Base-by-base conservation (phyloP, 2,888 invertebrate genomes). In the Schrankia costaestrigalis region DNA sequence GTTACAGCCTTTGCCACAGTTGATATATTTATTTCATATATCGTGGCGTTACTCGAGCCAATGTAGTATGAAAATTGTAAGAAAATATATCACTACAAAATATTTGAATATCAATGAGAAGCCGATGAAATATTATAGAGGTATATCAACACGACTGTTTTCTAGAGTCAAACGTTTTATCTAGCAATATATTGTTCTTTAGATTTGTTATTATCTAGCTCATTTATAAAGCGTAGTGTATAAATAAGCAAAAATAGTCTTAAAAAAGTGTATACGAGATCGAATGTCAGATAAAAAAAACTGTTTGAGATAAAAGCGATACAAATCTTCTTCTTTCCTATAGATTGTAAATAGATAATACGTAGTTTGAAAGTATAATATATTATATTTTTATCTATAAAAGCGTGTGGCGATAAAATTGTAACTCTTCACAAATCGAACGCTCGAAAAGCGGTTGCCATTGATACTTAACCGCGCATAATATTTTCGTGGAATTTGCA, bases 401-500 rank as follows among this genome's bases (percentile, higher is more conserved):
- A 41, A 49, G 28, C 34, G 31, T 44, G 30, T 34, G 19, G 32
- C 43, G 41, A 41, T 47, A 42, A 40, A 46, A 29, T 26, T 32
- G 27, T 38, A 44, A 44, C 40, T 41, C 26, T 14, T 39, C 36
- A 49, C 39, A 46, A 44, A 52, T 45, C 52, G 42, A 52, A 72
- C 56, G 60, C 49, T 63, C 54, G 43, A 51, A 47, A 44, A 59
- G 47, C 43, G 52, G 35, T 48, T 43, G 43, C 59, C 65, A 71
- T 73, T 71, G 72, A 68, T 74, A 74, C 65, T 68, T 73, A 71
- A 72, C 68, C 66, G 69, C 66, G 73, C 45, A 50, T 53, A 56
- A 56, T 56, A 53, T 77, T 75, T 74, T 71, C 70, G 56, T 50
- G 46, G 67, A 75, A 76, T 78, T 78, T 72, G 71, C 74, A 74